phyloP scores from a whole-genome alignment of 2,888 invertebrate species.

The Ormyrus pomaceus region DNA sequence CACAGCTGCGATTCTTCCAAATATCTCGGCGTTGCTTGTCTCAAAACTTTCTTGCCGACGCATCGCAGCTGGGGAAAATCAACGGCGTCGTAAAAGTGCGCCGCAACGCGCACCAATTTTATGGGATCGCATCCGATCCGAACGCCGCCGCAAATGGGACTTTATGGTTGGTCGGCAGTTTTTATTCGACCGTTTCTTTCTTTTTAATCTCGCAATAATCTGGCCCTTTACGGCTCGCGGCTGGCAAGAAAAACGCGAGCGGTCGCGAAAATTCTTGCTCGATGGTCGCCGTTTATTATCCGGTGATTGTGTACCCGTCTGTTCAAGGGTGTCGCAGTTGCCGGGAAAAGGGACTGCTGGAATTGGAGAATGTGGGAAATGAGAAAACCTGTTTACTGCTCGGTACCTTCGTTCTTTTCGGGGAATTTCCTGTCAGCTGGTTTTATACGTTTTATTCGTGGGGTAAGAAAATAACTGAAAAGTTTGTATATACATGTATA shows the following conservation, averaged over 20 bases:
- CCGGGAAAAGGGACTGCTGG: no score
- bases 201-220: conserved; percentile 47
- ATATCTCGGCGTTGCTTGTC: conserved; percentile 1
- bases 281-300: not conserved
- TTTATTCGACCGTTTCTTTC: conserved; percentile 42
- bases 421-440: no score
- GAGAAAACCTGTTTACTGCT: no score
- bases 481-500: no score
- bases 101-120: conserved; percentile 55
- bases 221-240: conserved; percentile 12
- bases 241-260: not conserved
- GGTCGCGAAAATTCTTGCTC: not conserved
- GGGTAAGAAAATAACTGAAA: no score
- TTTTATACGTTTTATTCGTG: no score
- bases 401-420: no score
- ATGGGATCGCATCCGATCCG: conserved; percentile 57
- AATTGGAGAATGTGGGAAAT: no score
- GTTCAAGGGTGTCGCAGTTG: no score
- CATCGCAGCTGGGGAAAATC: conserved; percentile 24
- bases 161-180: conserved; percentile 44
- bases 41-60: conserved; percentile 18
- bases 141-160: conserved; percentile 53
- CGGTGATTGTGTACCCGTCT: no score
- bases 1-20: no score
- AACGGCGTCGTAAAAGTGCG: conserved; percentile 45